Base-by-base conservation (phyloP, 2,888 invertebrate genomes). In the Macroteleia sp. region DNA sequence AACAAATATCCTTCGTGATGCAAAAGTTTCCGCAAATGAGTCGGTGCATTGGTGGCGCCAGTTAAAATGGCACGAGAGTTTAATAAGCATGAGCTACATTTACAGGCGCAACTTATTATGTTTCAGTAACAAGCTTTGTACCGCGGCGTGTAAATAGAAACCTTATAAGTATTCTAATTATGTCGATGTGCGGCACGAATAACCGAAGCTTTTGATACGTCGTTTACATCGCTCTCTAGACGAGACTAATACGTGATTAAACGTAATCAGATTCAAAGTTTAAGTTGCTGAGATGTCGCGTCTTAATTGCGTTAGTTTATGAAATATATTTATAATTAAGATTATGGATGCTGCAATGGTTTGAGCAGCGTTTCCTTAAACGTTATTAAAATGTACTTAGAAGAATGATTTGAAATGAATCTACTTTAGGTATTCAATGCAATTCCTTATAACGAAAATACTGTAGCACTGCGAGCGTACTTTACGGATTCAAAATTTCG, bases 211-310 rank as follows among this genome's bases (percentile, higher is more conserved):
- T 77, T 77, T 73, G 61, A 67, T 73, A 54, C 52, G 36, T 46
- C 41, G 66, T 59, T 57, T 59, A 59, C 52, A 64, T 42, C 42
- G 62, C 30, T 41, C 69, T 34, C 30, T 36, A 28, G 46, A 70
- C 59, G 46, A 57, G 52, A 64, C 52, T 77, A 77, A 70, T 66
- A 77, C 59, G 70, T 59, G 76, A 70, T 77, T 77, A 64, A 39
- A 70, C 52, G 66, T 77, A 70, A 77, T 77, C 76, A 76, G 70
- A 57, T 76, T 76, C 52, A 62, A 76, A 76, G 69, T 76, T 76
- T 69, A 70, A 64, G 39, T 16, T n/a, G 34, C 56, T 16, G 41
- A 64, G 56, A 56, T 54, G 36, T 50, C 42, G 50, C 48, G 9
- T 64, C 73, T 73, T 73, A 56, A 64, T 73, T 56, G 50, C 64